Evolutionary conservation across 2,797 vertebrate species (phyloP).

Genomic region (Xerus rutilus): DNA sequence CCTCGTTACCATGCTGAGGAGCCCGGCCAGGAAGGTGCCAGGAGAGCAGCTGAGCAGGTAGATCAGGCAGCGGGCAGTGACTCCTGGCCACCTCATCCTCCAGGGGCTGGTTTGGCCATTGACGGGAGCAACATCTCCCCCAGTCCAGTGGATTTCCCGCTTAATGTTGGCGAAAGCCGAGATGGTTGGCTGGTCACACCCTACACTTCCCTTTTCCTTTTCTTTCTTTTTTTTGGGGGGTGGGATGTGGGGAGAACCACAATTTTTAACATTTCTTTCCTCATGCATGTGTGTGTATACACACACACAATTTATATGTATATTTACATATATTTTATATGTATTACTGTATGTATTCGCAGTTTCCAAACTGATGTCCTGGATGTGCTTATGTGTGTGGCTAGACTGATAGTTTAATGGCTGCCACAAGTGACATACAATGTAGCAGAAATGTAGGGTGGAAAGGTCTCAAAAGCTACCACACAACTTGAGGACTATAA

Average conservation of each 20-base stretch:
- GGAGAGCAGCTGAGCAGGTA: background rate
- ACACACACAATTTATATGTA: background rate
- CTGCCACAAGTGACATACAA: no score
- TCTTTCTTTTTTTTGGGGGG: background rate
- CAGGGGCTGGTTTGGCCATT: rapidly evolving
- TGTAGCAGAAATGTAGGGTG: background rate
- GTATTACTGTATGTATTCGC: background rate
- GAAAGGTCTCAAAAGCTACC: no score
- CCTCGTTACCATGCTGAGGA: background rate
- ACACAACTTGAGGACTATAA: background rate
- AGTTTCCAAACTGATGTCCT: background rate
- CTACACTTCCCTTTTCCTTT: background rate
- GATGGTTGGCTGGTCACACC: background rate
- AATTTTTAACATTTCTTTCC: no score
- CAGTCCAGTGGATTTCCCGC: rapidly evolving
- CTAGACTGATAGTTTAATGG: background rate
- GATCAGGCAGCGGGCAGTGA: background rate
- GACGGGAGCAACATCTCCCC: background rate
- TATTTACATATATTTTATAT: no score
- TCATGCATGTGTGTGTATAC: no score
- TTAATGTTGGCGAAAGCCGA: background rate
- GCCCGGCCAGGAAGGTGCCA: rapidly evolving
- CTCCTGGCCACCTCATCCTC: background rate
- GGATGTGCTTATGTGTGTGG: rapidly evolving
- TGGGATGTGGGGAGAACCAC: no score